A percentile compares a stretch with the other conserved stretches of the same genome.
phyloP scores from a whole-genome alignment of 92 coral and sea anemone genomes.

The Phenganax stokvisi region DNA sequence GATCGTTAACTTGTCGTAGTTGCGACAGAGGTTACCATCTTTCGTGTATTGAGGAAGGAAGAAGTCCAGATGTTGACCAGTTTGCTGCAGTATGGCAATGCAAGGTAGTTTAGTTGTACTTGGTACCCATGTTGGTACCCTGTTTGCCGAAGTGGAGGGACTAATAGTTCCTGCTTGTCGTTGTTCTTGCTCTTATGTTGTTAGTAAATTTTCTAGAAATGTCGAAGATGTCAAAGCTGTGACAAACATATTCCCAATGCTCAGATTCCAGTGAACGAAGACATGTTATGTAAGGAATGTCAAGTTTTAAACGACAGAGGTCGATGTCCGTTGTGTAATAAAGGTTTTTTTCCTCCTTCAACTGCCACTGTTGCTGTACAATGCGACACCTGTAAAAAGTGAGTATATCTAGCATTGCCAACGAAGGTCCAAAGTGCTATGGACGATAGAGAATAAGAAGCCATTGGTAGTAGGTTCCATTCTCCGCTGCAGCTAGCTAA shows the following conservation, averaged over 20 bases:
- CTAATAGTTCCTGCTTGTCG: not conserved
- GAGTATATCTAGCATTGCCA: slow-evolving; percentile 16
- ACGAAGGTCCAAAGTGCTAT: too few relatives aligned
- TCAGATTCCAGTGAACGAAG: slow-evolving; percentile 67
- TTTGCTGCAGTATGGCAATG: slow-evolving; percentile 66
- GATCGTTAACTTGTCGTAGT: slow-evolving; percentile 63
- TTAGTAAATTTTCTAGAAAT: slow-evolving; percentile 43
- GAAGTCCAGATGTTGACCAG: slow-evolving; percentile 28
- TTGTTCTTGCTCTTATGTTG: not conserved
- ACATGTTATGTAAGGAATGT: slow-evolving; percentile 70
- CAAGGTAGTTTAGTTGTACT: slow-evolving; percentile 48
- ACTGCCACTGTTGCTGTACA: slow-evolving; percentile 57
- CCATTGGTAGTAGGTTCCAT: too few relatives aligned
- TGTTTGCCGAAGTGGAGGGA: too few relatives aligned
- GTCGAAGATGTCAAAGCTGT: slow-evolving; percentile 83
- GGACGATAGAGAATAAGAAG: too few relatives aligned
- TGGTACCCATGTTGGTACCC: not conserved
- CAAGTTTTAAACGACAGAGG: slow-evolving; percentile 61
- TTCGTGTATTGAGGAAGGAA: slow-evolving; percentile 62
- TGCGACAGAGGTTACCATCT: slow-evolving; percentile 88
- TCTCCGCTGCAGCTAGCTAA: too few relatives aligned
- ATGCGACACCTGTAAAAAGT: slow-evolving; percentile 98
- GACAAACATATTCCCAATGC: slow-evolving; percentile 46
- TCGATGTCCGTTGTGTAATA: slow-evolving; percentile 78
- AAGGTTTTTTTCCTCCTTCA: slow-evolving; percentile 58